A percentile compares a stretch with the other conserved stretches of the same genome.
Evolutionary conservation across 2,113 vertebrate genomes (phyloP).

Genomic region (Rhinoderma darwinii): DNA sequence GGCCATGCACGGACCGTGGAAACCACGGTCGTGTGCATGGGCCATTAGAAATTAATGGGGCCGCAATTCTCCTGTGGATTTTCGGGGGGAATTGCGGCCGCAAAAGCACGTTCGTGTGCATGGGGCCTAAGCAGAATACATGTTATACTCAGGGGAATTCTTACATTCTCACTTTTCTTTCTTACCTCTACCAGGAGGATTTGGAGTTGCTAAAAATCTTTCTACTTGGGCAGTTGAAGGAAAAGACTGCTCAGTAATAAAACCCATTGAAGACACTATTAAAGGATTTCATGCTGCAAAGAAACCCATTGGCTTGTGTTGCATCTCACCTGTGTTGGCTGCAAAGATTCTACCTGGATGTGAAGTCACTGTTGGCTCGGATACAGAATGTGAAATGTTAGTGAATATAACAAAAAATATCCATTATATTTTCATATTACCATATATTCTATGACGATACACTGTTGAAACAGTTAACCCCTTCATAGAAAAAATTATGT

Average conservation of each 20-base stretch:
- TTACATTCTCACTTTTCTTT: not conserved
- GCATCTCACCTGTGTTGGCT: constrained; percentile 85
- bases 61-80: too few relatives aligned
- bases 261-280: constrained; percentile 75
- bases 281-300: constrained; percentile 78
- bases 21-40: too few relatives aligned
- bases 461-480: too few relatives aligned
- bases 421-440: too few relatives aligned
- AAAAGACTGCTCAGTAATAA: constrained; percentile 75
- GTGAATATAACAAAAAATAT: constrained; percentile 56
- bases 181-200: constrained; percentile 76
- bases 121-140: not conserved
- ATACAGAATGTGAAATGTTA: constrained; percentile 78
- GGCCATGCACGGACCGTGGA: too few relatives aligned
- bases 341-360: constrained; percentile 84
- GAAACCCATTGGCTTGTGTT: constrained; percentile 88
- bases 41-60: too few relatives aligned
- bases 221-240: constrained; percentile 84
- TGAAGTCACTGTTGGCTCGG: constrained; percentile 83
- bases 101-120: too few relatives aligned
- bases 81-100: too few relatives aligned
- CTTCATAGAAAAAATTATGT: too few relatives aligned
- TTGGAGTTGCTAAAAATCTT: constrained; percentile 87
- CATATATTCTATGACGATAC: too few relatives aligned
- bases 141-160: not conserved